Conservation (phyloP, 2,888 invertebrate species). For the Iselma pallidipennis region DNA sequence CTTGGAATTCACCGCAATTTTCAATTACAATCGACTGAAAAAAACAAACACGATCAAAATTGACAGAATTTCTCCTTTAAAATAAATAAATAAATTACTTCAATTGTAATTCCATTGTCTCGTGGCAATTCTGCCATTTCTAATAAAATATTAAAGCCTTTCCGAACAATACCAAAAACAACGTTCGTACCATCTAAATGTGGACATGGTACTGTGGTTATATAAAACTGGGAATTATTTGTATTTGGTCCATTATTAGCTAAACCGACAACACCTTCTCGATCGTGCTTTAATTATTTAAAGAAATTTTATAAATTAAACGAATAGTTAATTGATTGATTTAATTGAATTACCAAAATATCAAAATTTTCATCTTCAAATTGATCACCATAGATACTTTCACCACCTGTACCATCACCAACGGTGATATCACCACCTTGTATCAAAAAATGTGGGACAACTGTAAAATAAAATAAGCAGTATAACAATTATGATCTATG, state of each 20-base stretch:
- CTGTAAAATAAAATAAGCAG: constrained; percentile 54
- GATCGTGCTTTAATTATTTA: constrained; percentile 58
- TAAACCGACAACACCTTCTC: constrained; percentile 74
- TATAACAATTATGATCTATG: neutral
- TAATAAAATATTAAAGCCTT: constrained; percentile 72
- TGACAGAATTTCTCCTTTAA: too few relatives aligned
- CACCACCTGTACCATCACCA: constrained; percentile 86
- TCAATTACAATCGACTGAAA: constrained; percentile 66
- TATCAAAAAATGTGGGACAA: constrained; percentile 86
- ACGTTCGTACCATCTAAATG: constrained; percentile 83
- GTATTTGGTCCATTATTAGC: constrained; percentile 82
- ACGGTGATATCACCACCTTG: constrained; percentile 80
- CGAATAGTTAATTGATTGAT: neutral
- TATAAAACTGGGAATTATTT: constrained; percentile 95
- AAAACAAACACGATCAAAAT: constrained; percentile 16
- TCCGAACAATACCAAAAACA: constrained; percentile 78
- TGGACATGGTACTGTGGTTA: constrained; percentile 74
- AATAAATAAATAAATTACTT: constrained; percentile 55
- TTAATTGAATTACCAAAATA: constrained; percentile 57
- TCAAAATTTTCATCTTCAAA: constrained; percentile 92
- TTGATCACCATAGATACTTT: constrained; percentile 84
- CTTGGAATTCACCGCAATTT: constrained; percentile 73
- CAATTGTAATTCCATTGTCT: constrained; percentile 62
- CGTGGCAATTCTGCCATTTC: constrained; percentile 69
- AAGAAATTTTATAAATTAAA: constrained; percentile 13